These are phyloP conservation scores for Chaetorhynchus papuensis DNA, from an alignment of 2,113 vertebrate species.

Conservation along the genomic window DNA sequence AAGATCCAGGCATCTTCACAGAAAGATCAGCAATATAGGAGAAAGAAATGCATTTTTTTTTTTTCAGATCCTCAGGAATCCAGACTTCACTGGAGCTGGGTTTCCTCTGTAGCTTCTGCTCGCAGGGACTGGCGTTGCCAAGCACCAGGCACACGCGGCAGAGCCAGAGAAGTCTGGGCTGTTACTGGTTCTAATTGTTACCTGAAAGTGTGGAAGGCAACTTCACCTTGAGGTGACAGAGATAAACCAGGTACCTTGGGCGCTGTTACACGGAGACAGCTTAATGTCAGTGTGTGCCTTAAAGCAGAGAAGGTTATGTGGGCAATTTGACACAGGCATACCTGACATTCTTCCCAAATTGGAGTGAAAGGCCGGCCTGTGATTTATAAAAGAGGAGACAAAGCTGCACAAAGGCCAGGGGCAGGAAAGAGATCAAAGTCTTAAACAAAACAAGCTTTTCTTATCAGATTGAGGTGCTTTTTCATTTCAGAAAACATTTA, in stretches of 20 bases:
- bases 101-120: neutral
- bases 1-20: neutral
- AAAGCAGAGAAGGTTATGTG: neutral
- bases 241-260: neutral
- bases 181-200: neutral
- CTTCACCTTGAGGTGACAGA: neutral
- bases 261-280: neutral
- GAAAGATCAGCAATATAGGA: neutral
- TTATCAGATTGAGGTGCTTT: neutral
- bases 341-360: conserved; percentile 55
- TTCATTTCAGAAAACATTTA: neutral
- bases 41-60: neutral
- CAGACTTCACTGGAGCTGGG: neutral
- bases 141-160: neutral
- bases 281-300: neutral
- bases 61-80: neutral
- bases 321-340: conserved; percentile 39
- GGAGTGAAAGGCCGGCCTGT: conserved; percentile 5
- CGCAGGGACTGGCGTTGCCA: fast-evolving
- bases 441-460: neutral
- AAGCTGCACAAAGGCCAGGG: conserved; percentile 36
- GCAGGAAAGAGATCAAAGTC: conserved; percentile 28
- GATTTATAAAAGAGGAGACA: conserved; percentile 30
- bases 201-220: neutral
- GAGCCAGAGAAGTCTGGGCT: neutral